These are phyloP conservation scores for Idaea straminata DNA, from an alignment of 2,888 invertebrate genomes.

Conservation along the genomic window DNA sequence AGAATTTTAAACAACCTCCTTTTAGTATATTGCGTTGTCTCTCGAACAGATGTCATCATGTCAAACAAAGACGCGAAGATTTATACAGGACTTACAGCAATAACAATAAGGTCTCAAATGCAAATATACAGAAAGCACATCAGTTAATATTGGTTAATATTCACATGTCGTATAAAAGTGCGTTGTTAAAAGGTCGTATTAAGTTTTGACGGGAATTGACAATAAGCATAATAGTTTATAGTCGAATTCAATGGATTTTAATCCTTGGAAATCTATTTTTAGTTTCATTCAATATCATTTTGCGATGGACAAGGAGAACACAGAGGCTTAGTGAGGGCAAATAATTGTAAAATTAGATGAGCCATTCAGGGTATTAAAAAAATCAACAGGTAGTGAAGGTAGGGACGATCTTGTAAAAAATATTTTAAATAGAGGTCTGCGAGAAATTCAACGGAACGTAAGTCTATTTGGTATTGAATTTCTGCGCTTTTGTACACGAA, in stretches of 20 bases:
- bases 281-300: conserved; percentile 27
- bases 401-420: conserved; percentile 25
- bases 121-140: conserved; percentile 31
- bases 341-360: conserved; percentile 12
- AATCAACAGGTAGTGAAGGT: conserved; percentile 20
- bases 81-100: conserved; percentile 39
- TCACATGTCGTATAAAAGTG: conserved; percentile 61
- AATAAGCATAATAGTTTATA: conserved; percentile 42
- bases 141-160: conserved; percentile 50
- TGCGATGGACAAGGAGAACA: conserved; percentile 26
- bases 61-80: conserved; percentile 34
- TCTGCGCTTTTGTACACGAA: conserved; percentile 21
- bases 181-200: conserved; percentile 65
- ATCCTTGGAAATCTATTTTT: conserved; percentile 45
- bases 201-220: conserved; percentile 60
- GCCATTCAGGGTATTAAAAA: conserved; percentile 9
- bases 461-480: conserved; percentile 22
- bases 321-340: conserved; percentile 18
- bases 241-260: conserved; percentile 28
- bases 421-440: conserved; percentile 16
- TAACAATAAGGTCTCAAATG: conserved; percentile 46
- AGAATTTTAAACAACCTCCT: conserved; percentile 77
- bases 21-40: conserved; percentile 63
- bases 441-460: conserved; percentile 13
- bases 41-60: conserved; percentile 62